Conservation (phyloP, 1,140 invertebrate genomes). For the Pseudobourletiella spinata region DNA sequence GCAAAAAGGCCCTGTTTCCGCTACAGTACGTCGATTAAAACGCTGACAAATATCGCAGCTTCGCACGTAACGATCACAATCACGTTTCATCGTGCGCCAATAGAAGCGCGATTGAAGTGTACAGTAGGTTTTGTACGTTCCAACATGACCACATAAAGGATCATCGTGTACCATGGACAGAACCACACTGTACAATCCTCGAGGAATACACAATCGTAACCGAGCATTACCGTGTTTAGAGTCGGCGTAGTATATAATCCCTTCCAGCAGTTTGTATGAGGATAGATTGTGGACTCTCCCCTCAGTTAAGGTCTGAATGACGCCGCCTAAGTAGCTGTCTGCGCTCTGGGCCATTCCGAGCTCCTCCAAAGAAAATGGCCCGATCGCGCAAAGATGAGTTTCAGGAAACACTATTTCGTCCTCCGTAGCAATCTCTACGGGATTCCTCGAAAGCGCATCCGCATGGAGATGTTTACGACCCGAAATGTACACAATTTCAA, state of each 20-base stretch:
- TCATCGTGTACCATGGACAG: neutral
- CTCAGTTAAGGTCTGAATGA: neutral
- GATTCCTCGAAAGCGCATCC: conserved; percentile 11
- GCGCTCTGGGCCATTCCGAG: neutral
- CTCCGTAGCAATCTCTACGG: conserved; percentile 7
- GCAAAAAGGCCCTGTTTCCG: neutral
- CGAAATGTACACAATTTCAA: neutral
- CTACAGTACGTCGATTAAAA: neutral
- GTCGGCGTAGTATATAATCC: conserved; percentile 9
- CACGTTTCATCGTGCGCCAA: conserved; percentile 12
- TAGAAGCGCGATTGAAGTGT: conserved; percentile 9
- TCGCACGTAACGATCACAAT: conserved; percentile 3
- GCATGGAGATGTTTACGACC: conserved; percentile 7
- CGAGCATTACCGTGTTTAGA: neutral
- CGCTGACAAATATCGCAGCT: conserved; percentile 15
- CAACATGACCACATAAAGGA: neutral
- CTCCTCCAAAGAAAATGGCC: neutral
- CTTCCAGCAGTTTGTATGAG: neutral
- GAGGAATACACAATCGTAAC: conserved; percentile 14
- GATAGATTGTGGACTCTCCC: neutral
- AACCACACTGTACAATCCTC: neutral
- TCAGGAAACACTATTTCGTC: neutral
- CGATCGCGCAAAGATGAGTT: neutral
- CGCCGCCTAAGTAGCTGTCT: neutral
- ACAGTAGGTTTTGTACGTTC: neutral